These are phyloP conservation scores for Coremacera marginata DNA, from an alignment of 2,888 invertebrate genomes.

Conservation along the genomic window DNA sequence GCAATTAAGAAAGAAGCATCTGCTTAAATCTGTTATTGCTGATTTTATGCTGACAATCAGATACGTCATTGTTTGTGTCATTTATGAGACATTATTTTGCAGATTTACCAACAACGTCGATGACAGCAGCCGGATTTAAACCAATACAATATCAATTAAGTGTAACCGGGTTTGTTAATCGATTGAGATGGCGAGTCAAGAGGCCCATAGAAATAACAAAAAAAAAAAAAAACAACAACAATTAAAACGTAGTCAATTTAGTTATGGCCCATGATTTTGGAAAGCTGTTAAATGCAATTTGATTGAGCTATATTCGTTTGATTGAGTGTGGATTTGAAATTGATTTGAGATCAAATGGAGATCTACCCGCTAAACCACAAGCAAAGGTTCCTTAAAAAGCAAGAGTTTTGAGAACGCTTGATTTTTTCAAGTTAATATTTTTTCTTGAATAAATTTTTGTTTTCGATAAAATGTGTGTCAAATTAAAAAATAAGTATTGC, in stretches of 20 bases:
- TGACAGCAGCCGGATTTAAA: neutral
- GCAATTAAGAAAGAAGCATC: slow-evolving; percentile 47
- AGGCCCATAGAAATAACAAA: too few relatives aligned
- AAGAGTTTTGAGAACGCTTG: too few relatives aligned
- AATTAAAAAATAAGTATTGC: too few relatives aligned
- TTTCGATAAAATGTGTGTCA: too few relatives aligned
- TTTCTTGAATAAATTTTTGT: too few relatives aligned
- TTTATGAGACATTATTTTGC: neutral
- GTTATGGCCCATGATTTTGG: slow-evolving; percentile 1
- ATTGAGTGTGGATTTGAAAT: neutral
- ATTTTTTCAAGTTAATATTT: too few relatives aligned
- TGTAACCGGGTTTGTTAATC: slow-evolving; percentile 34
- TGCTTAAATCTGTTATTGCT: slow-evolving; percentile 47
- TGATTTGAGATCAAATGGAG: too few relatives aligned
- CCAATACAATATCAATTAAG: slow-evolving; percentile 38
- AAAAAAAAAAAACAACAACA: neutral
- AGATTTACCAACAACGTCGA: neutral
- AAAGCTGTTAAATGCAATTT: slow-evolving; percentile 32
- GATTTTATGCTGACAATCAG: slow-evolving; percentile 55
- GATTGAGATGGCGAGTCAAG: neutral
- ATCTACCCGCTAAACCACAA: too few relatives aligned
- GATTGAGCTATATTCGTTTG: slow-evolving; percentile 4
- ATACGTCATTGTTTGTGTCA: slow-evolving; percentile 46
- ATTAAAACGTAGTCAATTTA: neutral
- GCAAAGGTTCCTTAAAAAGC: too few relatives aligned